Evolutionary conservation across 2,888 invertebrate species (phyloP).

Genomic region (Diarsia brunnea): DNA sequence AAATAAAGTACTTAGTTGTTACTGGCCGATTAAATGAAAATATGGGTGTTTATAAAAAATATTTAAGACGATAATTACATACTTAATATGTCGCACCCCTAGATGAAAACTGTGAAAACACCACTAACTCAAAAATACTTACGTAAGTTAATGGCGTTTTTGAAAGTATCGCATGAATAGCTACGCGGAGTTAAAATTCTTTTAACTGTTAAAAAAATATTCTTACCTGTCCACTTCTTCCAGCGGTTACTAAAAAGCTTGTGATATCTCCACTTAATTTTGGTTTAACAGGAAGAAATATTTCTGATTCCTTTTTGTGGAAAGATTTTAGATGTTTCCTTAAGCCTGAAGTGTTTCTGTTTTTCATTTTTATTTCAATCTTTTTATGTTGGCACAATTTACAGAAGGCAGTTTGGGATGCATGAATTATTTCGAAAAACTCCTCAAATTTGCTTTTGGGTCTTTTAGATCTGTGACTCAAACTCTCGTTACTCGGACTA

Average conservation of each 20-base stretch:
- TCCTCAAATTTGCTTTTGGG: constrained; percentile 52
- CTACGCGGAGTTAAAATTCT: no score
- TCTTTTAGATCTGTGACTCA: constrained; percentile 38
- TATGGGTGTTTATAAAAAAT: constrained; percentile 59
- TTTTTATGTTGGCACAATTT: constrained; percentile 62
- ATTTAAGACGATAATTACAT: constrained; percentile 47
- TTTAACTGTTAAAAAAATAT: no score
- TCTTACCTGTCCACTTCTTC: constrained; percentile 28
- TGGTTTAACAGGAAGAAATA: constrained; percentile 60
- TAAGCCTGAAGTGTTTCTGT: constrained; percentile 62
- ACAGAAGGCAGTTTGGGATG: constrained; percentile 60
- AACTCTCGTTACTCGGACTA: constrained; percentile 54
- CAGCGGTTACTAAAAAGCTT: constrained; percentile 58
- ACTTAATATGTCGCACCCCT: not conserved
- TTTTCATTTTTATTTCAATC: constrained; percentile 63
- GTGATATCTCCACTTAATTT: constrained; percentile 56
- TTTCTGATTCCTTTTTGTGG: constrained; percentile 59
- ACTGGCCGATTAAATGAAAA: constrained; percentile 53
- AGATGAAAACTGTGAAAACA: no score
- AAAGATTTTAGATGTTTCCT: constrained; percentile 57
- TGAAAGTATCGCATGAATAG: no score
- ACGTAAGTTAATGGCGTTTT: no score
- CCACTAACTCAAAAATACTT: no score
- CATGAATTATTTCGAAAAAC: constrained; percentile 61
- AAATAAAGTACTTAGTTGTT: no score